Conservation (phyloP, 2,113 vertebrate genomes). For the Rana temporaria region DNA sequence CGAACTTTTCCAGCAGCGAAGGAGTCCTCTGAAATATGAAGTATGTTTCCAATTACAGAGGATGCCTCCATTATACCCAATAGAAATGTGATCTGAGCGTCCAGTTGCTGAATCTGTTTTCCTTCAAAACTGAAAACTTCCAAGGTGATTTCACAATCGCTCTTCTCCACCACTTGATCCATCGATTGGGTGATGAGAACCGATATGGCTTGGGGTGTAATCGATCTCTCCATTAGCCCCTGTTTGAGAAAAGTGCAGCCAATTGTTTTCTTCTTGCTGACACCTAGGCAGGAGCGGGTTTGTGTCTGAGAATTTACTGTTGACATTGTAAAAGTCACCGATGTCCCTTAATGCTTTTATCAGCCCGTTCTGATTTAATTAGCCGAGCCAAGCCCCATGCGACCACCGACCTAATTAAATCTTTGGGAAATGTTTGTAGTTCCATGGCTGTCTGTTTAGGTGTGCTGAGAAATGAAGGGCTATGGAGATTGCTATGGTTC, state of each 20-base stretch:
- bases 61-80: conserved; percentile 14
- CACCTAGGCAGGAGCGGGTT: neutral
- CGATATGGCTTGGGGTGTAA: too few species aligned
- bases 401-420: neutral
- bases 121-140: neutral
- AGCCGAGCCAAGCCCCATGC: conserved; percentile 1
- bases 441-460: conserved; percentile 26
- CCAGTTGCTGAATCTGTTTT: conserved; percentile 20
- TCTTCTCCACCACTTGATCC: neutral
- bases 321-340: neutral
- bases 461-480: conserved; percentile 41
- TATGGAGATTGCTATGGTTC: neutral
- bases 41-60: conserved; percentile 29
- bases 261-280: too few species aligned
- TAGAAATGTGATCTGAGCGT: conserved; percentile 38
- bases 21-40: conserved; percentile 21
- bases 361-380: conserved; percentile 24
- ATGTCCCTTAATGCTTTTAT: conserved; percentile 7
- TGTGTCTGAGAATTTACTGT: neutral
- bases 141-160: neutral
- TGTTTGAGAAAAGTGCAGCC: too few species aligned
- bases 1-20: neutral
- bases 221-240: too few species aligned
- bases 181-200: conserved; percentile 9
- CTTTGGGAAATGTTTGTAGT: conserved; percentile 1